These are phyloP conservation scores for Archivesica marissinica DNA, from an alignment of 1,140 invertebrate genomes.

Conservation along the genomic window DNA sequence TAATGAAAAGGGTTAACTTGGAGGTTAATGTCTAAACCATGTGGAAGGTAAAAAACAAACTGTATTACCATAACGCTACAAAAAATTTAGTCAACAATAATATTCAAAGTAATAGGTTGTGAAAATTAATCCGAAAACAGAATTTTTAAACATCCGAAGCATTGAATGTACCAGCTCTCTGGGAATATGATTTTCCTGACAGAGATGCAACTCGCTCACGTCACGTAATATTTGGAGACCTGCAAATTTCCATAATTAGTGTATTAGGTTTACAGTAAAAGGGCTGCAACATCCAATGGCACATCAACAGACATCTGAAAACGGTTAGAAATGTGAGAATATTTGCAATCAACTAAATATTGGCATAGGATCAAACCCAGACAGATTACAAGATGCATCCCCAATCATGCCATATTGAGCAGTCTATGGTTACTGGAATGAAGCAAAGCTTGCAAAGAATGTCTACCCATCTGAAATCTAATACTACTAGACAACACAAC, in stretches of 20 bases:
- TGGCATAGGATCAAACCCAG: not conserved
- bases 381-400: not conserved
- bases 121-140: conserved; percentile 55
- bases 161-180: not conserved
- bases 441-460: conserved; percentile 12
- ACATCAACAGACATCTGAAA: not conserved
- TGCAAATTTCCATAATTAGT: conserved; percentile 40
- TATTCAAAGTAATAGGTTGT: conserved; percentile 34
- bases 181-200: not conserved
- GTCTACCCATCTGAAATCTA: no score
- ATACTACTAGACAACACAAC: not conserved
- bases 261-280: not conserved
- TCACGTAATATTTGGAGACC: conserved; percentile 59
- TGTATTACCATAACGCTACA: conserved; percentile 63
- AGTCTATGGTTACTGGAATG: not conserved
- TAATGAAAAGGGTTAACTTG: conserved; percentile 15
- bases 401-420: not conserved
- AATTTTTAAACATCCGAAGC: conserved; percentile 9
- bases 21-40: conserved; percentile 35
- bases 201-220: conserved; percentile 14
- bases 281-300: not conserved
- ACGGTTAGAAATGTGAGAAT: no score
- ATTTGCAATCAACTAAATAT: not conserved
- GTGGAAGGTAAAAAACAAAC: conserved; percentile 52
- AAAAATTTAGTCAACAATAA: conserved; percentile 56